Conservation (phyloP, 2,797 vertebrate species). For the Melanotaenia maccullochi region DNA sequence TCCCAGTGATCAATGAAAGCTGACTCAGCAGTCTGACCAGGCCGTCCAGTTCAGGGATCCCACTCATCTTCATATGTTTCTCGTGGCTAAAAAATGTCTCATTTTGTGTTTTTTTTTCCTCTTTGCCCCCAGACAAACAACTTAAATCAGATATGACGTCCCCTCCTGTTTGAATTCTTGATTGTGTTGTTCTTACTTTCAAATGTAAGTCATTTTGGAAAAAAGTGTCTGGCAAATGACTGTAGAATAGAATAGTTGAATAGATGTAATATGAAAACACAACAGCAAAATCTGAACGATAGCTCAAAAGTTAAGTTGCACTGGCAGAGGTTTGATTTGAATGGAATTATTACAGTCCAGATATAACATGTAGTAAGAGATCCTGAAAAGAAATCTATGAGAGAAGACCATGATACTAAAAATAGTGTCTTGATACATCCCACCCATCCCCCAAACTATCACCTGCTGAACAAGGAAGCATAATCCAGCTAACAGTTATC, state of each 20-base stretch:
- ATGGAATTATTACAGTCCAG: too few relatives aligned
- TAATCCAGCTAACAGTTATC: background rate
- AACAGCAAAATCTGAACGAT: background rate
- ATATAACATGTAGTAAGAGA: too few relatives aligned
- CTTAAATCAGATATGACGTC: background rate
- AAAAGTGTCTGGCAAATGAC: too few relatives aligned
- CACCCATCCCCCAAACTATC: background rate
- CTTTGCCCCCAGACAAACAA: background rate
- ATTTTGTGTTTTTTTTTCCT: background rate
- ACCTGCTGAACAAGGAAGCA: background rate
- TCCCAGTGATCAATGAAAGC: constrained; percentile 37
- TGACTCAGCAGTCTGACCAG: constrained; percentile 50
- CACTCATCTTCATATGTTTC: constrained; percentile 48
- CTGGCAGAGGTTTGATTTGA: background rate
- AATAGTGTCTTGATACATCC: background rate
- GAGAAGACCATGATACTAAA: background rate
- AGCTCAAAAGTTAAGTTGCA: background rate
- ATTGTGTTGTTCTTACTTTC: too few relatives aligned
- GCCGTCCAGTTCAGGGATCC: constrained; percentile 34
- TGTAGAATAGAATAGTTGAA: too few relatives aligned
- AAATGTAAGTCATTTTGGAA: too few relatives aligned
- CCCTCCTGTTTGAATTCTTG: too few relatives aligned
- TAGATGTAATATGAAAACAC: background rate
- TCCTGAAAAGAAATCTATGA: background rate
- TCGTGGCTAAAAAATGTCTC: background rate